Conservation (phyloP, 2,113 vertebrate species). For the Hepsetus odoe region DNA sequence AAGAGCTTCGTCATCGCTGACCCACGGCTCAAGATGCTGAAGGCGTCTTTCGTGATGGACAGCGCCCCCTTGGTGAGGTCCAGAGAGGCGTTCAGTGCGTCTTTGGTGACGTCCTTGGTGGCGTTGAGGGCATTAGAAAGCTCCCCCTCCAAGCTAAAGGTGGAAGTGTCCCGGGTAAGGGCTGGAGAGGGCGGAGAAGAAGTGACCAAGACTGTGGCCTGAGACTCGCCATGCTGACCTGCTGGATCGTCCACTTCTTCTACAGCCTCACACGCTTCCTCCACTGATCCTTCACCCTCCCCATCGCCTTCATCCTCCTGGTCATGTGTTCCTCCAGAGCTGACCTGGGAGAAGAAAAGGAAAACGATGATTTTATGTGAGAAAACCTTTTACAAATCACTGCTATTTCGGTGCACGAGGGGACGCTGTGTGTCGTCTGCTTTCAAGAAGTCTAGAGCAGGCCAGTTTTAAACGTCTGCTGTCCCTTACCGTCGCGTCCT, state of each 20-base stretch:
- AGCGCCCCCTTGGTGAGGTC: conserved; percentile 94
- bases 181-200: conserved; percentile 62
- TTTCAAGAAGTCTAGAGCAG: too few species aligned
- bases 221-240: conserved; percentile 47
- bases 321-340: not conserved
- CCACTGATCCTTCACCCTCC: conserved; percentile 75
- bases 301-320: conserved; percentile 15
- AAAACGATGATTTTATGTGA: not conserved
- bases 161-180: conserved; percentile 69
- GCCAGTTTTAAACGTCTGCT: too few species aligned
- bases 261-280: conserved; percentile 85
- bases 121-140: conserved; percentile 85
- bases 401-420: too few species aligned
- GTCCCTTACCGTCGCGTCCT: conserved; percentile 56
- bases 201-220: conserved; percentile 36
- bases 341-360: not conserved
- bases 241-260: conserved; percentile 71
- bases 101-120: conserved; percentile 92
- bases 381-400: too few species aligned
- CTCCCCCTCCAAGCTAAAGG: conserved; percentile 87
- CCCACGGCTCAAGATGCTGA: conserved; percentile 86
- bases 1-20: conserved; percentile 91
- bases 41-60: conserved; percentile 90
- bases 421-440: too few species aligned
- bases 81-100: conserved; percentile 88